Percentiles rank a stretch among this genome's conserved stretches.
Evolutionary conservation across 2,113 vertebrate genomes (phyloP).

Genomic region (Thryonomys swinderianus): DNA sequence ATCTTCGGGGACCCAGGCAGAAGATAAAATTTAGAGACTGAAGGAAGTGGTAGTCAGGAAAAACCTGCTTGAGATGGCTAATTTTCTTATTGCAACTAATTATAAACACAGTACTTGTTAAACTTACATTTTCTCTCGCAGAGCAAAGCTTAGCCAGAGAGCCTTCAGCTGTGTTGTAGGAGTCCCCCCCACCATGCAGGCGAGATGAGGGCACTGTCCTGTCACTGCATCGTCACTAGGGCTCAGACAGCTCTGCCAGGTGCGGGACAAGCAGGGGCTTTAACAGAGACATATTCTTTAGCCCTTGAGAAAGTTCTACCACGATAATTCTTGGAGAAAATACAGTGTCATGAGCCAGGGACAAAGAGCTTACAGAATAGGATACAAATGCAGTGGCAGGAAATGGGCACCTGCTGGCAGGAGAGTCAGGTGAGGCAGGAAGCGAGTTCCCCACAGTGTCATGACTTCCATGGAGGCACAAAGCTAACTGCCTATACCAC

Average conservation of each 20-base stretch:
- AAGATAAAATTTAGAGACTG: background rate
- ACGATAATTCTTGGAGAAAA: conserved; percentile 64
- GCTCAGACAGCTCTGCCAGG: conserved; percentile 54
- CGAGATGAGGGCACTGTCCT: conserved; percentile 39
- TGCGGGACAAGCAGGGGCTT: conserved; percentile 60
- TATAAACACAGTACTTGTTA: conserved; percentile 31
- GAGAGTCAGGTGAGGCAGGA: conserved; percentile 33
- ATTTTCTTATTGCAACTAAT: background rate
- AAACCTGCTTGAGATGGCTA: background rate
- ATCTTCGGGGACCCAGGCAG: background rate
- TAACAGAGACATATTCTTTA: conserved; percentile 58
- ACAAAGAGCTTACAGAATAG: conserved; percentile 46
- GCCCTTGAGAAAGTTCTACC: conserved; percentile 59
- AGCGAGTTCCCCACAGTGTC: conserved; percentile 63
- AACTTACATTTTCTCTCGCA: conserved; percentile 49
- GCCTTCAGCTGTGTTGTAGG: conserved; percentile 1
- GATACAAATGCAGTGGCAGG: conserved; percentile 58
- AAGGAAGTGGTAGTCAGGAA: background rate
- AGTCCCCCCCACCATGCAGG: conserved; percentile 31
- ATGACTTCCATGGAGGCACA: conserved; percentile 60
- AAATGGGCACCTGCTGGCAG: conserved; percentile 57
- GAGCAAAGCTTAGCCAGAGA: background rate
- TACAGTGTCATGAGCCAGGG: conserved; percentile 61
- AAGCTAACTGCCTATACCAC: conserved; percentile 58
- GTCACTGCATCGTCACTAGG: conserved; percentile 55